Base-by-base conservation (phyloP, 1,140 invertebrate genomes). In the Listronotus oregonensis region DNA sequence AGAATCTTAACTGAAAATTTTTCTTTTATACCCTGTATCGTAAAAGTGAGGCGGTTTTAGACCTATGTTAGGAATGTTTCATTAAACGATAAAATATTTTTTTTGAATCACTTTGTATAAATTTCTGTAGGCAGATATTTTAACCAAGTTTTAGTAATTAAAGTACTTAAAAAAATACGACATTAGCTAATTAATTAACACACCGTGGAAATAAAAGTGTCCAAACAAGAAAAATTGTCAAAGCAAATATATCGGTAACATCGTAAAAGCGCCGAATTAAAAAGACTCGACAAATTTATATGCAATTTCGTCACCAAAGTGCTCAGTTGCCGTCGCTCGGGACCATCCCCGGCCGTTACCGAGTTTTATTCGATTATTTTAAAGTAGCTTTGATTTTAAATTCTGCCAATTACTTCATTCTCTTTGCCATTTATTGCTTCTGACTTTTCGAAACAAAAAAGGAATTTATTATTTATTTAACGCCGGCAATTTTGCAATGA, bases 371-470 rank as follows among this genome's bases (percentile, higher is more conserved):
- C 34, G 49, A 65, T 65, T 65, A 65, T 65, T 65, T 65, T 59
- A 59, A 65, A 65, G 55, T 47, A 55, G 63, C 63, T 65, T 65
- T 65, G 63, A 65, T 65, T 65, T 58, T 47, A 55, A 65, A 65
- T 65, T 65, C 63, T 52, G 37, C 55, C 63, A 65, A 65, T 65
- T 65, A 65, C 55, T 54, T 55, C 47, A 65, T 65, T 65, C 63
- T 59, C 63, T 65, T 65, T 65, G 57, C 55, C 63, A 37, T 65
- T 65, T 65, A 65, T 65, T 65, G 63, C 54, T 49, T 44, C 11
- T 46, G 63, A 65, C 63, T 65, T 57, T 65, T 59, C 21, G 56
- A 8, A 32, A 59, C 21, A n/a, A 55, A 42, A 59, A 59, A 42
- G 56, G 21, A 31, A 46, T 59, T 59, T 42, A 47, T 59, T 59